Conservation (phyloP, 2,113 vertebrate genomes). For the Corythoichthys haematopterus region DNA sequence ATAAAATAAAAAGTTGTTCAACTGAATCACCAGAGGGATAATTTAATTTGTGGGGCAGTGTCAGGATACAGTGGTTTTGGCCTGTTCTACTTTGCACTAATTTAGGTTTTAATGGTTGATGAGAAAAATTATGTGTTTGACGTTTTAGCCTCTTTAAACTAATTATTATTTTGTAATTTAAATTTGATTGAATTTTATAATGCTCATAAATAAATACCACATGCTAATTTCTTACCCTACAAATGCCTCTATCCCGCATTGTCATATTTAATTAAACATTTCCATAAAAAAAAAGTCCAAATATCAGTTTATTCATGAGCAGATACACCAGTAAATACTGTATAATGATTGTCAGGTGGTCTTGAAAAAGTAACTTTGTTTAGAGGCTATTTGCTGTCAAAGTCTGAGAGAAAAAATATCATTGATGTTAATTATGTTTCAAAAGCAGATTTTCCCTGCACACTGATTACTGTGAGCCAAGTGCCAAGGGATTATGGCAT, state of each 20-base stretch:
- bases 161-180: constrained; percentile 7
- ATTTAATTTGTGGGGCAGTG: constrained; percentile 51
- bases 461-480: constrained; percentile 63
- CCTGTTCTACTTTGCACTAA: constrained; percentile 36
- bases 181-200: constrained; percentile 3
- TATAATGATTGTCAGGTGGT: constrained; percentile 23
- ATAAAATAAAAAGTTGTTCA: constrained; percentile 40
- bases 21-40: constrained; percentile 48
- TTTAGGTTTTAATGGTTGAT: constrained; percentile 28
- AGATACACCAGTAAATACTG: not conserved
- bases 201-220: constrained; percentile 30
- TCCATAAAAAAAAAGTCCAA: constrained; percentile 14
- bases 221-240: constrained; percentile 22
- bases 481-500: constrained; percentile 66
- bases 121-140: constrained; percentile 12
- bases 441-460: constrained; percentile 57
- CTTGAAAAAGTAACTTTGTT: constrained; percentile 40
- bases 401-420: constrained; percentile 57
- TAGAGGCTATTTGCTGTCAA: constrained; percentile 56
- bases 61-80: constrained; percentile 43
- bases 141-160: constrained; percentile 13
- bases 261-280: constrained; percentile 19
- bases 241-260: constrained; percentile 14
- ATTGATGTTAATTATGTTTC: constrained; percentile 70
- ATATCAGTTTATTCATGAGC: constrained; percentile 6